A percentile compares a stretch with the other conserved stretches of the same genome.
Evolutionary conservation across 2,797 vertebrate species (phyloP).

Genomic region (Amphiprion clarkii): DNA sequence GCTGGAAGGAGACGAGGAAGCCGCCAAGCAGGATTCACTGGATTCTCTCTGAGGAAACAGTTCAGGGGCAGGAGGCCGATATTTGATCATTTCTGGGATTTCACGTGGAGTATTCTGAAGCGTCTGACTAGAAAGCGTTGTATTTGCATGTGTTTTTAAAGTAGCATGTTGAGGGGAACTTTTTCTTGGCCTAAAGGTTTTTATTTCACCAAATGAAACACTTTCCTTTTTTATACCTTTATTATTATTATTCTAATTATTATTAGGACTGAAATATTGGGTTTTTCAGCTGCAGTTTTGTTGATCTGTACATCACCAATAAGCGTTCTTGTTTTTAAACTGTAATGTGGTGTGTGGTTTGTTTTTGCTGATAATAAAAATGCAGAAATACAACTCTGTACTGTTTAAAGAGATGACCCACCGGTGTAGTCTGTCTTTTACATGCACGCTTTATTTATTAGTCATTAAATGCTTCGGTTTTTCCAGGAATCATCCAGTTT

Average conservation of each 20-base stretch:
- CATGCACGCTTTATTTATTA: too few species aligned
- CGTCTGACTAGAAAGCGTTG: conserved; percentile 80
- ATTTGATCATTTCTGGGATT: conserved; percentile 78
- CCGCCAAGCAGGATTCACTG: conserved; percentile 43
- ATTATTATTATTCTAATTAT: conserved; percentile 54
- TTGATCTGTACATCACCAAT: conserved; percentile 79
- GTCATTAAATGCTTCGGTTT: too few species aligned
- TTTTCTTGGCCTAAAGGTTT: conserved; percentile 75
- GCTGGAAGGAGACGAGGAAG: conserved; percentile 36
- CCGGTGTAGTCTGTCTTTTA: conserved; percentile 42
- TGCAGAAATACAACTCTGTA: conserved; percentile 71
- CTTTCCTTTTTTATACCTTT: conserved; percentile 81
- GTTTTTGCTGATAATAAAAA: conserved; percentile 85
- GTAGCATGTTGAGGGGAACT: conserved; percentile 78
- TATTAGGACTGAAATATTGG: conserved; percentile 62
- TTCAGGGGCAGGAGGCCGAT: conserved; percentile 78
- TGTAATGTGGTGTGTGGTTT: conserved; percentile 81
- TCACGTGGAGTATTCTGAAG: conserved; percentile 72
- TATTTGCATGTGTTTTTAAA: conserved; percentile 84
- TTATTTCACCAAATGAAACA: conserved; percentile 73
- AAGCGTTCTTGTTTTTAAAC: conserved; percentile 77
- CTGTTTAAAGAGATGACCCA: conserved; percentile 62
- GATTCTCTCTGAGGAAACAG: conserved; percentile 70
- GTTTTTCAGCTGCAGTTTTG: conserved; percentile 68
- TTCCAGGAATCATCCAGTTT: too few species aligned